These are phyloP conservation scores for Branchellion lobata DNA, from an alignment of 2,888 invertebrate species.

Conservation along the genomic window DNA sequence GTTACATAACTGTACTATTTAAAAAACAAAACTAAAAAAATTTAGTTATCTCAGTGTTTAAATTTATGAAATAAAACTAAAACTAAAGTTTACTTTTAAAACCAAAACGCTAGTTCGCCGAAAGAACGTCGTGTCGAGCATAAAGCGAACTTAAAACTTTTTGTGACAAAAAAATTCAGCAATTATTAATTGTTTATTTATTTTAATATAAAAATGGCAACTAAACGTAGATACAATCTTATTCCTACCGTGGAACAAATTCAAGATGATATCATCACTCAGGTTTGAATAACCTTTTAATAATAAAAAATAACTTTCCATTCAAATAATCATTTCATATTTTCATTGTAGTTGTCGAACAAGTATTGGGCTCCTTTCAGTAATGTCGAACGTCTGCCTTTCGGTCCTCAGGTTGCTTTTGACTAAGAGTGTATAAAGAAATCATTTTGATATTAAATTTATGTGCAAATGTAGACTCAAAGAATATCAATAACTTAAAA, in stretches of 20 bases:
- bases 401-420: slow-evolving; percentile 56
- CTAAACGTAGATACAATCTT: slow-evolving; percentile 44
- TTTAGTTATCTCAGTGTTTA: too few species aligned
- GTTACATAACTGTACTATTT: too few species aligned
- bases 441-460: background rate
- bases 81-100: background rate
- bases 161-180: background rate
- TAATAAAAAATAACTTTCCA: background rate
- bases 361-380: slow-evolving; percentile 91
- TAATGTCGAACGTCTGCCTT: slow-evolving; percentile 58
- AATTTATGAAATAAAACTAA: background rate
- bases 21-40: too few species aligned
- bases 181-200: background rate
- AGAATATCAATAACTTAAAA: background rate
- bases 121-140: background rate
- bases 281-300: background rate
- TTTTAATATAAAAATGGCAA: slow-evolving; percentile 4
- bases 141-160: background rate
- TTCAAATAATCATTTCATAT: background rate
- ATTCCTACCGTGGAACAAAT: slow-evolving; percentile 81
- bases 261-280: slow-evolving; percentile 71
- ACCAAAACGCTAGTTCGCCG: background rate
- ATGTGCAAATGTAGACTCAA: background rate
- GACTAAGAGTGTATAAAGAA: too few species aligned
- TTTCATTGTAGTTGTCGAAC: slow-evolving; percentile 74